These are phyloP conservation scores for Oplegnathus fasciatus DNA, from an alignment of 2,113 vertebrate species.

Conservation along the genomic window DNA sequence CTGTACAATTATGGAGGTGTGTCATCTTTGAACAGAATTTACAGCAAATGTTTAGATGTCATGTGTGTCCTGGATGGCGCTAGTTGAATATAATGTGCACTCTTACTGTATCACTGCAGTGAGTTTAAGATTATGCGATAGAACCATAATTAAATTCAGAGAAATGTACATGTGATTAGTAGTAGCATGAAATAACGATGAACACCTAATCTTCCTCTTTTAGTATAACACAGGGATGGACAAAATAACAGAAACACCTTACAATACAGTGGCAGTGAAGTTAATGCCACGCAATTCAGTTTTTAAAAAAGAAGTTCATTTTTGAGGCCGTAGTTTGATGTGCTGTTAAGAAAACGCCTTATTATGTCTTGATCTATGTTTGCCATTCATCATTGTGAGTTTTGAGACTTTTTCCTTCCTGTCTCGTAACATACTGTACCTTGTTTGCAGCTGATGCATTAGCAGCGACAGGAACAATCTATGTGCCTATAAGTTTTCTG, in stretches of 20 bases:
- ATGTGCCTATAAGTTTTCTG: background rate
- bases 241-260: conserved; percentile 31
- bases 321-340: background rate
- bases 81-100: background rate
- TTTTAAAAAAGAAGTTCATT: background rate
- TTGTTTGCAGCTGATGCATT: background rate
- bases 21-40: conserved; percentile 20
- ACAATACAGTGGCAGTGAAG: background rate
- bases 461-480: background rate
- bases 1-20: conserved; percentile 21
- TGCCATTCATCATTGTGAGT: background rate
- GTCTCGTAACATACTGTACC: background rate
- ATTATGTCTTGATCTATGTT: background rate
- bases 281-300: background rate
- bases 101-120: background rate
- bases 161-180: background rate
- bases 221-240: background rate
- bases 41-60: conserved; percentile 14
- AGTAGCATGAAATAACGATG: background rate
- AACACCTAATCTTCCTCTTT: background rate
- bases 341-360: background rate
- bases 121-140: background rate
- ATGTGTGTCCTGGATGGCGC: background rate
- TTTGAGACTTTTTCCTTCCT: background rate
- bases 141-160: conserved; percentile 5